Evolutionary conservation across 1,140 invertebrate genomes (phyloP), one percentile per base, ranked within the genome.

Genomic region (Eriosoma lanigerum): DNA sequence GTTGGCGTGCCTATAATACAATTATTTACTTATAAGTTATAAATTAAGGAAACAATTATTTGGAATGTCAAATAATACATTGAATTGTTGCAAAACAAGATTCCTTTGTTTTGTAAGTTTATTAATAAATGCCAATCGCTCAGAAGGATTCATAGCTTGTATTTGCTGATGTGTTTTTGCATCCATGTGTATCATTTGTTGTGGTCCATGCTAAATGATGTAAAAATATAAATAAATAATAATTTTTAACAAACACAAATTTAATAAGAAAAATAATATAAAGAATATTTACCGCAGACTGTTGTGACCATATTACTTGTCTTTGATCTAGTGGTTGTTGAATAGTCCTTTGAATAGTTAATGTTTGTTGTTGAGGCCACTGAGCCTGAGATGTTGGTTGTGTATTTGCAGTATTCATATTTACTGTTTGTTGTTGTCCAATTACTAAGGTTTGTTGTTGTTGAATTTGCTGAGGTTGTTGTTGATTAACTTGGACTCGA

Each of bases 141-240:
- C 92, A 78, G 92, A 89, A 0, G 92, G 91, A 83, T 93, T 91
- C 89, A 94, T 90, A 80, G 93, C 92, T 83, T 94, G 92, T 38
- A 94, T 85, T 82, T 94, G 92, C n/a, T 92, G 91, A 84, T 94
- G 92, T 5, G 92, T 93, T 82, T 93, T 91, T 9, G 91, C 91
- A 84, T 93, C 93, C 76, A 93, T 85, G 70, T 92, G 92, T 75
- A 93, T 94, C 50, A 91, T 87, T 82, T 93, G 92, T 72, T 89
- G 85, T 24, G 88, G 87, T 3, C 86, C 70, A 60, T 68, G 46
- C 72, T 81, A 29, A 38, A 38, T 4, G 8, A 4, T 38, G 32
- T n/a, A n/a, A 19, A 72, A 78, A 78, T 0, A 60, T 38, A 8
- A 38, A 4, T 38, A 38, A 4, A 38, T 4, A 38, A 38, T 38